Evolutionary conservation across 2,888 invertebrate species (phyloP).

Genomic region (Drosophila neonasuta): DNA sequence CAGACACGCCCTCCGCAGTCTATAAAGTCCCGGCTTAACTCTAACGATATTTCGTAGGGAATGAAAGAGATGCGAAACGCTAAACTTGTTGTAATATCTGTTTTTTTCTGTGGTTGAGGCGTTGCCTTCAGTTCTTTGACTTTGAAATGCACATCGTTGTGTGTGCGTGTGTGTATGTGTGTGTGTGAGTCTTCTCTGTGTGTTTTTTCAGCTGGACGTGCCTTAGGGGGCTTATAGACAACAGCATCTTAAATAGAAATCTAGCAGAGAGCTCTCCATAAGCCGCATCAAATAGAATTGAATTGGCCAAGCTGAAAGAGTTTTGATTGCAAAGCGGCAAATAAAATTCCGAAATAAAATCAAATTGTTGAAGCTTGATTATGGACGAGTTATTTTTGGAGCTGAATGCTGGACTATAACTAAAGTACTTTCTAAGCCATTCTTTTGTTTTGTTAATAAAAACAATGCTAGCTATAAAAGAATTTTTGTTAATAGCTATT

Average conservation of each 20-base stretch:
- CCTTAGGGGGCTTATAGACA: conserved; percentile 14
- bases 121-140: conserved; percentile 58
- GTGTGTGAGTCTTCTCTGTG: conserved; percentile 14
- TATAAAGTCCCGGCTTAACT: conserved; percentile 9
- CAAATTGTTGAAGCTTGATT: conserved; percentile 7
- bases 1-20: conserved; percentile 28
- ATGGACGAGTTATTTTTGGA: background rate
- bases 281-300: conserved; percentile 23
- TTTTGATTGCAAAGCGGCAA: conserved; percentile 10
- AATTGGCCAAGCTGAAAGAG: conserved; percentile 13
- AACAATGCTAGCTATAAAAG: background rate
- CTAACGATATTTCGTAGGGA: conserved; percentile 38
- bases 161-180: background rate
- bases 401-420: background rate
- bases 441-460: background rate
- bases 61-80: conserved; percentile 44
- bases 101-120: conserved; percentile 27
- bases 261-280: conserved; percentile 21
- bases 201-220: conserved; percentile 11
- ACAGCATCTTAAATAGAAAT: conserved; percentile 55
- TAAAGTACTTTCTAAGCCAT: background rate
- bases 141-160: conserved; percentile 24
- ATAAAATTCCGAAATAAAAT: conserved; percentile 3
- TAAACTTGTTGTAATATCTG: conserved; percentile 37
- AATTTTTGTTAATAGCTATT: background rate